Base-by-base conservation (phyloP, 2,888 invertebrate species). In the Augochlorella aurata region DNA sequence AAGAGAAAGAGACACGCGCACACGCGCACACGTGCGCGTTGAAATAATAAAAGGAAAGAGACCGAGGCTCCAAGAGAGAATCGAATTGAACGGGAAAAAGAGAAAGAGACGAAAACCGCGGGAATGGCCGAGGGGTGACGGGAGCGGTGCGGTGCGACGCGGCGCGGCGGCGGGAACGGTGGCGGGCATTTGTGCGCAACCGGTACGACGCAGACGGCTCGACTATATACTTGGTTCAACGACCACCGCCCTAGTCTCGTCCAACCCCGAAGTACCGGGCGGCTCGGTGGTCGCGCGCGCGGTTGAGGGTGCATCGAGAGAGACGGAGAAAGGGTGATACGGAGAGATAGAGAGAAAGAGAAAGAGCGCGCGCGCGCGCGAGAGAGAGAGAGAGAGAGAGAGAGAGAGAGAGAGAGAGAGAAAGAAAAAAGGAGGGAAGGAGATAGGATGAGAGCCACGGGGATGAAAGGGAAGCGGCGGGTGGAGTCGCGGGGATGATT, bases 191-290 rank as follows among this genome's bases (percentile, higher is more conserved):
- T 47, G 75, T 82, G 88, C 88, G 88, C 88, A 88, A 90, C 84
- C 87, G 79, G 86, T 86, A 90, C 90, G 89, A 91, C 93, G 92
- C 93, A 92, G 92, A 91, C 91, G 79, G 84, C 87, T 86, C 87
- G 87, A 84, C 90, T 91, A 91, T 92, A 90, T 91, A 88, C 89
- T 86, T 90, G 90, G 93, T 93, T 93, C 93, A 93, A 93, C 92
- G 93, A 93, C 93, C 93, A 93, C 93, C 93, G 93, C 93, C 93
- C 93, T 93, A 89, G 89, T 92, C 91, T 92, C 91, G 90, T 89
- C 92, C 92, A 91, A 91, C 91, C 91, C 92, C 90, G 89, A 90
- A 88, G 88, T 88, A 83, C 85, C 87, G 74, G 84, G 73, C 74
- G 74, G 83, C 79, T 80, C 78, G 85, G 79, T 75, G 84, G 87